Conservation (phyloP, 1,140 invertebrate genomes). For the Caenorhabditis briggsae region DNA sequence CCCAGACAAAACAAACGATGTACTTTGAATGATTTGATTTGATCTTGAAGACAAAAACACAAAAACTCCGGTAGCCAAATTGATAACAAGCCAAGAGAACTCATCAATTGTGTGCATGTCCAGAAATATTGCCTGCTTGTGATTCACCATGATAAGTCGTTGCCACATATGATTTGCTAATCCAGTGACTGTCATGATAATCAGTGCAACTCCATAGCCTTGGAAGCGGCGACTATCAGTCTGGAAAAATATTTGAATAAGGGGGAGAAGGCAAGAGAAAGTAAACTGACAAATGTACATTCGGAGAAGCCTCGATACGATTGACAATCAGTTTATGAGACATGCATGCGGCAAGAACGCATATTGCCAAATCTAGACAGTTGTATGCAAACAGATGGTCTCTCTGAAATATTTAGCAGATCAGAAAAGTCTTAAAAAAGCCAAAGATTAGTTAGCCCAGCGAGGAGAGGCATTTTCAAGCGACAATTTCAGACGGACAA, state of each 20-base stretch:
- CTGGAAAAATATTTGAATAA: not conserved
- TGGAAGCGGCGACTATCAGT: constrained; percentile 33
- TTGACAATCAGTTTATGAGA: constrained; percentile 28
- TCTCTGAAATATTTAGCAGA: constrained; percentile 6
- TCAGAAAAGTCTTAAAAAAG: not conserved
- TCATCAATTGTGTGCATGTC: constrained; percentile 49
- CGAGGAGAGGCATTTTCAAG: not conserved
- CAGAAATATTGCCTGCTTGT: constrained; percentile 31
- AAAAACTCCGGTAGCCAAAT: constrained; percentile 20
- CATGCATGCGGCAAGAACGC: constrained; percentile 24
- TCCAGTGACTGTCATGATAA: not conserved
- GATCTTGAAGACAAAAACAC: not conserved
- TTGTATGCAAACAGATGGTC: constrained; percentile 41
- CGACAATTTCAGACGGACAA: constrained; percentile 17
- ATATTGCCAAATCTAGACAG: constrained; percentile 16
- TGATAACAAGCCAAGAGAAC: constrained; percentile 47
- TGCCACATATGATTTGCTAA: constrained; percentile 28
- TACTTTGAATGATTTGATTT: constrained; percentile 37
- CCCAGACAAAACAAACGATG: constrained; percentile 1
- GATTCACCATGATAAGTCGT: constrained; percentile 17
- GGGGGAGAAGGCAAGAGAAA: not conserved
- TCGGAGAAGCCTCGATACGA: constrained; percentile 33
- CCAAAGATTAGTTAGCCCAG: not conserved
- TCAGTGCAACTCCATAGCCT: constrained; percentile 30
- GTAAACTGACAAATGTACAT: constrained; percentile 43